phyloP scores from a whole-genome alignment of 2,113 vertebrate genomes.

The Corythornis vintsioides region DNA sequence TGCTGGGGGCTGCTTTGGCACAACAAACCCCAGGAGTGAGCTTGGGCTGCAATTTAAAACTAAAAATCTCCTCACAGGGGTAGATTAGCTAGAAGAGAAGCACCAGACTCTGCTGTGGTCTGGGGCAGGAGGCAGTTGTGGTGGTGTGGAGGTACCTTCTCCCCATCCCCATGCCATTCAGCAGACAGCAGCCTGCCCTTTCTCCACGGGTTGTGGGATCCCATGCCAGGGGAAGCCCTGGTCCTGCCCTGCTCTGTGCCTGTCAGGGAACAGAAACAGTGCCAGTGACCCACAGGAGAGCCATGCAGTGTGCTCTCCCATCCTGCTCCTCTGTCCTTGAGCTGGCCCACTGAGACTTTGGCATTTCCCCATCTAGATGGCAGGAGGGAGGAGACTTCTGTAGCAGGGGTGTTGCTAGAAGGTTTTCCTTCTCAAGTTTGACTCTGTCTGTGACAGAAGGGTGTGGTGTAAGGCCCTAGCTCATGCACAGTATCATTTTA shows the following conservation, averaged over 20 bases:
- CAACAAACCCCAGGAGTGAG: background rate
- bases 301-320: background rate
- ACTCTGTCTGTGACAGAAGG: background rate
- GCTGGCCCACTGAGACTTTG: background rate
- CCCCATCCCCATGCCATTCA: accelerated
- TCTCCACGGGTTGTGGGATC: background rate
- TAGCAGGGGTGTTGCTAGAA: background rate
- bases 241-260: background rate
- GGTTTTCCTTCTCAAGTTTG: background rate
- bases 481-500: accelerated
- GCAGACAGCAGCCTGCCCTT: background rate
- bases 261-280: background rate
- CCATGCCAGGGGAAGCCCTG: background rate
- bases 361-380: background rate
- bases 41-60: background rate
- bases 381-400: background rate
- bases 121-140: background rate
- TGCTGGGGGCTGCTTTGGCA: background rate
- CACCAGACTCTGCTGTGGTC: background rate
- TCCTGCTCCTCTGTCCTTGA: background rate
- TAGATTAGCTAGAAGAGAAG: background rate
- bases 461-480: background rate
- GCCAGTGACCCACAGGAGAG: background rate
- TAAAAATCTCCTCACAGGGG: background rate
- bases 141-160: background rate